Conservation (phyloP, 2,797 vertebrate species). For the Falco novaeseelandiae region DNA sequence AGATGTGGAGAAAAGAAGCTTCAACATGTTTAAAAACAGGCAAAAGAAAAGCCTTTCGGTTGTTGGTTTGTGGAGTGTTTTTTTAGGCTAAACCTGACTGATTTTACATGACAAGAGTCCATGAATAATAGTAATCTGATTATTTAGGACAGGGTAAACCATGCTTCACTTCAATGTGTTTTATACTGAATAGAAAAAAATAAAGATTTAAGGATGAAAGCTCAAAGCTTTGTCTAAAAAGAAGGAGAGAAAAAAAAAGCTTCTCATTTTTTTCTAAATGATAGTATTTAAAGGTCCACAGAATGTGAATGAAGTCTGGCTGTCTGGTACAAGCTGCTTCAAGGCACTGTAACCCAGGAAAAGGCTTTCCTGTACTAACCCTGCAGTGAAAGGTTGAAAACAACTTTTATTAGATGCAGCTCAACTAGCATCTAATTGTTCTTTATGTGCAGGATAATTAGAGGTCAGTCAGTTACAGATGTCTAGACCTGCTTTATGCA, state of each 20-base stretch:
- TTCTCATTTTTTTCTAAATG: background rate
- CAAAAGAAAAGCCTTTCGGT: background rate
- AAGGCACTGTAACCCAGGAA: background rate
- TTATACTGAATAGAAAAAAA: background rate
- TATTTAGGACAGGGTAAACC: background rate
- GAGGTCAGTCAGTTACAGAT: background rate
- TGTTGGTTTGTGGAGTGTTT: too few relatives aligned
- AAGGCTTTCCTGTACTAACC: background rate
- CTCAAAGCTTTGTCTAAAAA: background rate
- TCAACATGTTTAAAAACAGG: background rate
- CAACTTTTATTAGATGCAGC: background rate
- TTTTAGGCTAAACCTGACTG: background rate
- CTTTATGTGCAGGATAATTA: background rate
- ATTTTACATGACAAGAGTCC: background rate
- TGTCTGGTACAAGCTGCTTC: background rate
- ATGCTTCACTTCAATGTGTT: background rate
- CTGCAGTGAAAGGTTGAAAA: background rate
- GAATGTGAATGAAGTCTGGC: background rate
- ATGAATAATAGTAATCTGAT: background rate
- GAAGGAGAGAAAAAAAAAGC: background rate
- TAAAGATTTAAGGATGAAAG: background rate
- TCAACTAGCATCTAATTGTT: background rate
- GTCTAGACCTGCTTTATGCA: background rate
- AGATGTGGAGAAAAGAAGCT: background rate
- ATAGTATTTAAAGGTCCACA: background rate